These are phyloP conservation scores for Dasysyrphus albostriatus DNA, from an alignment of 2,888 invertebrate species.

Conservation along the genomic window DNA sequence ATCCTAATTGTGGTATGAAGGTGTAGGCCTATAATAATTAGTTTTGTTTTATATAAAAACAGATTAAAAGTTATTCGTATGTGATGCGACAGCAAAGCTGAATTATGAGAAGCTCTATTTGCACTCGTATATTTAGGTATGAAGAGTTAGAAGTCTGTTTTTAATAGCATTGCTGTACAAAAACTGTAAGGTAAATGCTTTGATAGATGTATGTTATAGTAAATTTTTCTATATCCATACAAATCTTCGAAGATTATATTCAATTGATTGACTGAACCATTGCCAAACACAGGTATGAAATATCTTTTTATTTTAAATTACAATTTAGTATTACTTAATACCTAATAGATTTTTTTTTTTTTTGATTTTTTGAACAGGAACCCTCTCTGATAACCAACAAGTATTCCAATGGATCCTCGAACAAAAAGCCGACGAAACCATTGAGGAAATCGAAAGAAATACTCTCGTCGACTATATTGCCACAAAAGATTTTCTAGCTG, in stretches of 20 bases:
- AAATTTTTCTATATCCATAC: neutral
- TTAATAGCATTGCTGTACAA: no score
- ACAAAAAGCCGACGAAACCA: conserved; percentile 95
- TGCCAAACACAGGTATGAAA: conserved; percentile 82
- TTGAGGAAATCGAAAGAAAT: conserved; percentile 94
- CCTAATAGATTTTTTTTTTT: neutral
- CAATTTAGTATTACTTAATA: neutral
- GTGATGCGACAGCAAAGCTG: no score
- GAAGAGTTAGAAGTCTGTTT: no score
- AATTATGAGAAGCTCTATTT: no score
- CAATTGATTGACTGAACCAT: conserved; percentile 80
- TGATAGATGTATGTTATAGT: no score
- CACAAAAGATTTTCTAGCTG: conserved; percentile 95
- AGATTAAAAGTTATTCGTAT: no score
- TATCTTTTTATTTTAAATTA: neutral
- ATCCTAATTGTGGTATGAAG: no score
- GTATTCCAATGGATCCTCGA: conserved; percentile 96
- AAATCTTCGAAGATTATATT: neutral
- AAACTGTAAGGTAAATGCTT: no score
- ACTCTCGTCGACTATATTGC: conserved; percentile 93
- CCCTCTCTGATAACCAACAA: conserved; percentile 90
- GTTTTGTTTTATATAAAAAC: no score
- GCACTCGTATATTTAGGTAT: no score
- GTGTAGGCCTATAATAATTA: no score
- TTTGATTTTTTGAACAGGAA: conserved; percentile 84